These are phyloP conservation scores for Bombylius major DNA, from an alignment of 2,888 invertebrate genomes.

Conservation along the genomic window DNA sequence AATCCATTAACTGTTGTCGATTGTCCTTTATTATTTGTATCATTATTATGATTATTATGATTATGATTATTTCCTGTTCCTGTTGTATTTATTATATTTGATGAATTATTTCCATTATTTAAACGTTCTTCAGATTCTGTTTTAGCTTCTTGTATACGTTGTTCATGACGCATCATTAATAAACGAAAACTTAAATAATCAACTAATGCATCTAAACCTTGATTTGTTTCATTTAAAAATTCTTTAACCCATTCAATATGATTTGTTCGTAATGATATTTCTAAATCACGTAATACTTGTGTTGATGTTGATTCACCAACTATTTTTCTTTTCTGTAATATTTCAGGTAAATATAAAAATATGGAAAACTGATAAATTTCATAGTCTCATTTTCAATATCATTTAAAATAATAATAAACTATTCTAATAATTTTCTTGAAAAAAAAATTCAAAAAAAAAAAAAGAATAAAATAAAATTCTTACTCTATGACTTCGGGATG, in stretches of 20 bases:
- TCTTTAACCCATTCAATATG: slow-evolving; percentile 99
- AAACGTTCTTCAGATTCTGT: slow-evolving; percentile 66
- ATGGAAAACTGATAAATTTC: no score
- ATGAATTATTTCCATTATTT: slow-evolving; percentile 24
- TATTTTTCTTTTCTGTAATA: slow-evolving; percentile 89
- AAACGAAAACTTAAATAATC: slow-evolving; percentile 93
- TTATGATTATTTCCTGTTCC: slow-evolving; percentile 20
- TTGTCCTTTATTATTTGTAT: slow-evolving; percentile 23
- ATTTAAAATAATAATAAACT: no score
- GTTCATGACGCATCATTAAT: slow-evolving; percentile 88
- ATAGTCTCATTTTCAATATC: no score
- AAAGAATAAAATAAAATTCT: slow-evolving; percentile 31
- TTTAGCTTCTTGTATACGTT: slow-evolving; percentile 62
- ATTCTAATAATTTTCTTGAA: no score
- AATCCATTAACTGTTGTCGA: slow-evolving; percentile 25
- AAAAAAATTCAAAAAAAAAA: no score
- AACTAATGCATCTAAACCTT: slow-evolving; percentile 90
- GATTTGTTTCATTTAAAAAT: slow-evolving; percentile 91
- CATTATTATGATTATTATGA: slow-evolving; percentile 29
- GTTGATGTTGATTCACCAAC: slow-evolving; percentile 96
- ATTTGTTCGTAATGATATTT: slow-evolving; percentile 96
- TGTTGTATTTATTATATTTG: slow-evolving; percentile 13
- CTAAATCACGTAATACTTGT: slow-evolving; percentile 93
- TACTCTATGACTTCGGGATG: slow-evolving; percentile 88
- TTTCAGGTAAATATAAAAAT: slow-evolving; percentile 9